These are phyloP conservation scores for Chrysolina haemoptera DNA, from an alignment of 2,888 invertebrate species.

Conservation along the genomic window DNA sequence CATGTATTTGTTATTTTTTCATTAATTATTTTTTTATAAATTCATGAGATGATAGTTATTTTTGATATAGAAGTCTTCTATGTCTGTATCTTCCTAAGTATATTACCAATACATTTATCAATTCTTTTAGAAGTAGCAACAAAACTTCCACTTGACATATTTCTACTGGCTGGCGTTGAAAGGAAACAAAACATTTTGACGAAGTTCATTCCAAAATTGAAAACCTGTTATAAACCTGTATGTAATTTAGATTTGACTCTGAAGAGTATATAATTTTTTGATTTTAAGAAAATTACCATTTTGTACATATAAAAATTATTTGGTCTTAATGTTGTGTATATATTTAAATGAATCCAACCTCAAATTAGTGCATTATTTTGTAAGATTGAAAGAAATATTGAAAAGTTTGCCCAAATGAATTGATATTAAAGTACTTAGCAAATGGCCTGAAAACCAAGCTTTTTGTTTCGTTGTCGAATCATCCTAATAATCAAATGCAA, in stretches of 20 bases:
- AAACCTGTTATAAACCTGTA: slow-evolving; percentile 22
- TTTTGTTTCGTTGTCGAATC: slow-evolving; percentile 37
- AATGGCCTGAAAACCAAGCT: slow-evolving; percentile 37
- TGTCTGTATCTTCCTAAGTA: too few relatives aligned
- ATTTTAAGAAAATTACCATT: slow-evolving; percentile 40
- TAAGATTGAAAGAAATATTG: slow-evolving; percentile 42
- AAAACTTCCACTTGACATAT: background rate
- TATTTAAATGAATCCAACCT: slow-evolving; percentile 48
- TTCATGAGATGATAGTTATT: too few relatives aligned
- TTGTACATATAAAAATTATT: slow-evolving; percentile 44
- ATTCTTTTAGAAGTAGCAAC: too few relatives aligned
- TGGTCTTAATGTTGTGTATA: slow-evolving; percentile 50
- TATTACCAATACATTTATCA: too few relatives aligned
- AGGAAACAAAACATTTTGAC: background rate
- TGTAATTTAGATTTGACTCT: slow-evolving; percentile 22
- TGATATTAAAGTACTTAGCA: slow-evolving; percentile 43
- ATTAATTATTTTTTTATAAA: too few relatives aligned
- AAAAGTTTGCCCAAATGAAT: slow-evolving; percentile 39
- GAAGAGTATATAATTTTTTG: slow-evolving; percentile 36
- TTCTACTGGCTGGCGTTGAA: slow-evolving; percentile 3
- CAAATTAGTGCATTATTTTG: slow-evolving; percentile 49
- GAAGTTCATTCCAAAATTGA: slow-evolving; percentile 23
- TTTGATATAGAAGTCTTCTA: too few relatives aligned
- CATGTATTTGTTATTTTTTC: too few relatives aligned
- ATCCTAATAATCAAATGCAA: slow-evolving; percentile 31